phyloP scores from a whole-genome alignment of 2,888 invertebrate species.

The Ennomos erosarius region DNA sequence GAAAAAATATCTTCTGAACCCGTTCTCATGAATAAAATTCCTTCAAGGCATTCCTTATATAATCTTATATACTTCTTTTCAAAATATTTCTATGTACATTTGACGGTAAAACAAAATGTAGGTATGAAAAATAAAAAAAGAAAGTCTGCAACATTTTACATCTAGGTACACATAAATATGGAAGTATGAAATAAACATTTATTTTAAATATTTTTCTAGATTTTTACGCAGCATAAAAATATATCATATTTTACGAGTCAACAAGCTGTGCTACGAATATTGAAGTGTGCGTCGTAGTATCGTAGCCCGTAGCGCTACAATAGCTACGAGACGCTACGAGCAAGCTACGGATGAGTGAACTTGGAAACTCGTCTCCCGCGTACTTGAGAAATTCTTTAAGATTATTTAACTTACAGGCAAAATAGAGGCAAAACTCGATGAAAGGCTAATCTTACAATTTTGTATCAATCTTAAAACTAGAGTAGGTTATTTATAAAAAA shows the following conservation, averaged over 20 bases:
- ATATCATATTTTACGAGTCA: background rate
- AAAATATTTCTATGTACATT: too few species aligned
- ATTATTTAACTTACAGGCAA: background rate
- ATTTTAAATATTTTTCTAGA: too few species aligned
- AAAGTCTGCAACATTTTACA: background rate
- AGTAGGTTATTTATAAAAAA: too few species aligned
- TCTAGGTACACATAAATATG: background rate
- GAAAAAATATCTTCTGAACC: slow-evolving; percentile 12
- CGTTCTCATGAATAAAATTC: slow-evolving; percentile 24
- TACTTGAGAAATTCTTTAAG: slow-evolving; percentile 5
- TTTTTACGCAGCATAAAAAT: too few species aligned
- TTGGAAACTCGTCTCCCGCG: slow-evolving; percentile 27
- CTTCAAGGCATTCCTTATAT: slow-evolving; percentile 16
- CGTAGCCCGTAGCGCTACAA: slow-evolving; percentile 23
- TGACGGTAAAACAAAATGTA: too few species aligned
- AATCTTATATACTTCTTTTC: slow-evolving; percentile 2
- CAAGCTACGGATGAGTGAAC: slow-evolving; percentile 46
- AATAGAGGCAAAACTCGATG: too few species aligned
- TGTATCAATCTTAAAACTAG: too few species aligned
- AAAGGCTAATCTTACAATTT: too few species aligned
- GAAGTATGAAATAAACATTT: too few species aligned
- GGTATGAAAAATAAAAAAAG: too few species aligned
- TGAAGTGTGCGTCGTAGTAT: slow-evolving; percentile 16
- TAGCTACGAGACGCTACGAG: slow-evolving; percentile 39
- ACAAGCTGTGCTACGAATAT: slow-evolving; percentile 15